Conservation (phyloP, 2,888 invertebrate genomes). For the Sesia bembeciformis region DNA sequence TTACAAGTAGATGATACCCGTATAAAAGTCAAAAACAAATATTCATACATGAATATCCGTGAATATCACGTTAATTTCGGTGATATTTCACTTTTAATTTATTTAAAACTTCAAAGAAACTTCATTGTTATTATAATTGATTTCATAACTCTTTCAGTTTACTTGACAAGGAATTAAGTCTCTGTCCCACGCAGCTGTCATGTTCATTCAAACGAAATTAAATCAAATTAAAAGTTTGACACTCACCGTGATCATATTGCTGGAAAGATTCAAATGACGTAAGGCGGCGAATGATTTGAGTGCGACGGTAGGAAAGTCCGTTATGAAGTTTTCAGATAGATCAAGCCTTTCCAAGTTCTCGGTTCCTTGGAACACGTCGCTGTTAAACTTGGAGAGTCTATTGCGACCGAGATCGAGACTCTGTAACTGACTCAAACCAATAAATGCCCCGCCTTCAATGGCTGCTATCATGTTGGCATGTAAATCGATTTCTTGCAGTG, state of each 20-base stretch:
- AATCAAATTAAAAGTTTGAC: conserved; percentile 1
- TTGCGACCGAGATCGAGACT: conserved; percentile 85
- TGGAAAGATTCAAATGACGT: conserved; percentile 85
- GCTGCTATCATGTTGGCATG: conserved; percentile 83
- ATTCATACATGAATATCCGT: too few relatives aligned
- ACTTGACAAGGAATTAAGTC: conserved; percentile 2
- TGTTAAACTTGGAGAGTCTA: conserved; percentile 85
- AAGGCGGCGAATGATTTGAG: conserved; percentile 80
- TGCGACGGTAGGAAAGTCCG: conserved; percentile 86
- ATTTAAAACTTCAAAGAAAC: conserved; percentile 1
- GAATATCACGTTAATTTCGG: too few relatives aligned
- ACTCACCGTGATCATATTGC: conserved; percentile 87
- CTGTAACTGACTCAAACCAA: conserved; percentile 78
- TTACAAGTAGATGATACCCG: too few relatives aligned
- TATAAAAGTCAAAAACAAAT: too few relatives aligned
- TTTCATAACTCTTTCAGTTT: conserved; percentile 5
- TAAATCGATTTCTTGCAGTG: conserved; percentile 84
- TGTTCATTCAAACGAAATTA: background rate
- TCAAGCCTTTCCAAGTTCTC: conserved; percentile 85
- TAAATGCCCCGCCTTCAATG: conserved; percentile 85
- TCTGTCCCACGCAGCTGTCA: background rate
- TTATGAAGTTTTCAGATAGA: conserved; percentile 89
- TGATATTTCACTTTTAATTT: too few relatives aligned
- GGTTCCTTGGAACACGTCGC: conserved; percentile 87
- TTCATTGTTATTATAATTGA: background rate